Percentiles rank a stretch among this genome's conserved stretches.
These are phyloP conservation scores for Rana temporaria DNA, from an alignment of 2,113 vertebrate species.

Conservation along the genomic window DNA sequence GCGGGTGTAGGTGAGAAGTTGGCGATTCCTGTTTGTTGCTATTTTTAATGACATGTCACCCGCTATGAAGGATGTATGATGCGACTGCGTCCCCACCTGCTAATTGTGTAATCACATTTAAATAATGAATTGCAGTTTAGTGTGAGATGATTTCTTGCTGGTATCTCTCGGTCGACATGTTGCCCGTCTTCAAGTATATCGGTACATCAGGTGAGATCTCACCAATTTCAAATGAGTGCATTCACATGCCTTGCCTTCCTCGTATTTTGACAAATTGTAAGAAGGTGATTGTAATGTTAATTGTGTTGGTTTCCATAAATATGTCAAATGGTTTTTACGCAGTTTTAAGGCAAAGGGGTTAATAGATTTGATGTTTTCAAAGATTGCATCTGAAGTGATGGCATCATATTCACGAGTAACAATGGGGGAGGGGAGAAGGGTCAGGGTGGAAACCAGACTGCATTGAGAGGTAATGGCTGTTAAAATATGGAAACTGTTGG, in stretches of 20 bases:
- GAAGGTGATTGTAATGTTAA: constrained; percentile 72
- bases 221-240: constrained; percentile 74
- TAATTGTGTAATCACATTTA: constrained; percentile 50
- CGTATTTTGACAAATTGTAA: constrained; percentile 74
- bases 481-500: too few species aligned
- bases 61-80: constrained; percentile 28
- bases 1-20: constrained; percentile 49
- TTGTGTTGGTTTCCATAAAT: constrained; percentile 74
- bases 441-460: too few species aligned
- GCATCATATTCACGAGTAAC: constrained; percentile 40
- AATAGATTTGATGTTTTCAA: constrained; percentile 65
- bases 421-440: too few species aligned
- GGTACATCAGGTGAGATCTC: constrained; percentile 69
- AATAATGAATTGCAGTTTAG: constrained; percentile 48
- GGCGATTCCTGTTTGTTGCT: constrained; percentile 40
- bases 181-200: constrained; percentile 61
- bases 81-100: constrained; percentile 14
- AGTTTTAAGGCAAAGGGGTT: constrained; percentile 75
- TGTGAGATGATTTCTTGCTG: constrained; percentile 9
- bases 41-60: constrained; percentile 24
- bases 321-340: constrained; percentile 74
- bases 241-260: constrained; percentile 61
- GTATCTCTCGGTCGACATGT: constrained; percentile 39
- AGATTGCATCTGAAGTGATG: background rate
- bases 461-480: too few species aligned